Evolutionary conservation across 92 coral and sea anemone species (phyloP).

Genomic region (Paramuricea clavata): DNA sequence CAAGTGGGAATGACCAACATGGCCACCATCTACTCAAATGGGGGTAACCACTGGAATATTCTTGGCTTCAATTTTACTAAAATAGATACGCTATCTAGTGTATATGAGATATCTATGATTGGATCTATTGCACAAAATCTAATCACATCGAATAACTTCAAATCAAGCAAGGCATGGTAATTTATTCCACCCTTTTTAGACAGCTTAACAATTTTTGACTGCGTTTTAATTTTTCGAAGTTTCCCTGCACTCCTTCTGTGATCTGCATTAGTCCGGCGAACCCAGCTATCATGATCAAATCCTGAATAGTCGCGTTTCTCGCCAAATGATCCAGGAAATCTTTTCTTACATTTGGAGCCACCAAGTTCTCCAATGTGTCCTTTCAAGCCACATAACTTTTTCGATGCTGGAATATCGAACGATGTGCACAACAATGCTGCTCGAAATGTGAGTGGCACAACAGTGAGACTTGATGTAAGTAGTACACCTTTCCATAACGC

Average conservation of each 20-base stretch:
- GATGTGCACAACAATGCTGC: slow-evolving; percentile 67
- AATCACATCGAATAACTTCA: slow-evolving; percentile 75
- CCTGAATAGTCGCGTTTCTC: slow-evolving; percentile 28
- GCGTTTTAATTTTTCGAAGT: slow-evolving; percentile 39
- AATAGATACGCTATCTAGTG: no score
- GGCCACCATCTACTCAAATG: no score
- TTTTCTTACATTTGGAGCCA: slow-evolving; percentile 64
- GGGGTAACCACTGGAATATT: no score
- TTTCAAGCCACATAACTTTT: slow-evolving; percentile 66
- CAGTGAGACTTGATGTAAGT: slow-evolving; percentile 18
- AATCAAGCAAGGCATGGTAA: slow-evolving; percentile 60
- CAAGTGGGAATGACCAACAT: no score
- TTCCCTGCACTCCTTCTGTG: slow-evolving; percentile 51
- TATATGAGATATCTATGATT: no score
- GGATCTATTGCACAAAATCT: slow-evolving; percentile 77
- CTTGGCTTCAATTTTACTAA: no score
- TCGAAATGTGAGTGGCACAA: slow-evolving; percentile 55
- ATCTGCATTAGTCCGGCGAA: slow-evolving; percentile 9
- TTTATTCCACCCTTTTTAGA: slow-evolving; percentile 66
- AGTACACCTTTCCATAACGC: slow-evolving; percentile 65
- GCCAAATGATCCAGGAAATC: slow-evolving; percentile 28
- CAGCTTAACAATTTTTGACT: slow-evolving; percentile 44
- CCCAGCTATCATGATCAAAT: slow-evolving; percentile 22
- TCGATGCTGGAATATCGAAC: slow-evolving; percentile 64
- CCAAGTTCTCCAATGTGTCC: slow-evolving; percentile 66